phyloP scores from a whole-genome alignment of 2,888 invertebrate genomes.

The Hydraecia micacea region DNA sequence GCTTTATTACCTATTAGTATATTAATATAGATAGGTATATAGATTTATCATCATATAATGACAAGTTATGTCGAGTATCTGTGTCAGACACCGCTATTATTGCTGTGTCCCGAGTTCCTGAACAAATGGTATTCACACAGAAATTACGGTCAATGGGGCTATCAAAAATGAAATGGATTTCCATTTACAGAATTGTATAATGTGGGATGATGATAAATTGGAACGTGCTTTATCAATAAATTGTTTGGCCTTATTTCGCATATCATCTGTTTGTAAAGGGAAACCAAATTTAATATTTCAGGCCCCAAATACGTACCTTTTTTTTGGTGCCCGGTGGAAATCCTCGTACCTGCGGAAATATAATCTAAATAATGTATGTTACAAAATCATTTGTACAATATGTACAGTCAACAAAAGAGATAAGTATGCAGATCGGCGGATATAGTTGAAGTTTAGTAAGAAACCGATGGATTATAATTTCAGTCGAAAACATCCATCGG shows the following conservation, averaged over 20 bases:
- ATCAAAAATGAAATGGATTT: slow-evolving; percentile 44
- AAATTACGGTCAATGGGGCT: slow-evolving; percentile 35
- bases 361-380: neutral
- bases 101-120: slow-evolving; percentile 48
- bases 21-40: too few relatives aligned
- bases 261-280: neutral
- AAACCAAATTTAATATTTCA: slow-evolving; percentile 8
- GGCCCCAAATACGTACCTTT: neutral
- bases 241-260: slow-evolving; percentile 1
- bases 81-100: slow-evolving; percentile 71
- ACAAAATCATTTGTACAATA: neutral
- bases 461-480: too few relatives aligned
- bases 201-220: slow-evolving; percentile 20
- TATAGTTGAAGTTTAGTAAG: too few relatives aligned
- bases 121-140: slow-evolving; percentile 38
- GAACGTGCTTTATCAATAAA: slow-evolving; percentile 19
- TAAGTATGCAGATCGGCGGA: too few relatives aligned
- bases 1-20: neutral
- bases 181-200: slow-evolving; percentile 46
- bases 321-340: too few relatives aligned
- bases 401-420: too few relatives aligned
- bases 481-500: too few relatives aligned
- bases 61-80: slow-evolving; percentile 78
- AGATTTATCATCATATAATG: slow-evolving; percentile 80
- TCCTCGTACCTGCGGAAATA: neutral